Conservation (phyloP, 2,113 vertebrate genomes). For the Ginglymostoma cirratum region DNA sequence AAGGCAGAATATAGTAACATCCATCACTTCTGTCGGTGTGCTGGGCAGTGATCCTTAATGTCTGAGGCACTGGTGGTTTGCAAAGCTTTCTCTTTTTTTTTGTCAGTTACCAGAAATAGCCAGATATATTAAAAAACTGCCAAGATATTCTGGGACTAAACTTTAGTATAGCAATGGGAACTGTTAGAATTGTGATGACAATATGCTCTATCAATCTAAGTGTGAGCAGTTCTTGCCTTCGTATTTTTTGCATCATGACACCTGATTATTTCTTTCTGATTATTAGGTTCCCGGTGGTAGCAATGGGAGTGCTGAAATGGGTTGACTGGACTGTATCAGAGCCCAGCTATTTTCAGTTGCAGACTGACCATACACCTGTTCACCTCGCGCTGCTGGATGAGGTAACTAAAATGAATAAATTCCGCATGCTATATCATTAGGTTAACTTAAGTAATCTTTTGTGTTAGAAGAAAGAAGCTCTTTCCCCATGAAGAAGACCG, state of each 20-base stretch:
- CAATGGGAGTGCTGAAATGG: conserved; percentile 96
- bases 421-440: no score
- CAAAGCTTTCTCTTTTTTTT: not conserved
- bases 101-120: no score
- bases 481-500: not conserved
- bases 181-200: not conserved
- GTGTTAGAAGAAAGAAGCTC: not conserved
- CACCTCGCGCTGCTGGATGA: conserved; percentile 90
- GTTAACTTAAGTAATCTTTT: not conserved
- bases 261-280: not conserved
- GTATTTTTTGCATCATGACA: not conserved
- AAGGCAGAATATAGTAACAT: not conserved
- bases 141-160: not conserved
- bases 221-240: not conserved
- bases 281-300: conserved; percentile 87
- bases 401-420: conserved; percentile 51
- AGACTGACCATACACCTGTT: conserved; percentile 93
- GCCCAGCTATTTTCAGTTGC: conserved; percentile 92
- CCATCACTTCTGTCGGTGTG: not conserved
- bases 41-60: not conserved
- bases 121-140: not conserved
- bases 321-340: conserved; percentile 99
- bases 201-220: not conserved
- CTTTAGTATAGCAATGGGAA: not conserved
- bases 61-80: not conserved